A percentile compares a stretch with the other conserved stretches of the same genome.
phyloP scores from a whole-genome alignment of 2,113 vertebrate genomes.

The Gymnobelideus leadbeateri region DNA sequence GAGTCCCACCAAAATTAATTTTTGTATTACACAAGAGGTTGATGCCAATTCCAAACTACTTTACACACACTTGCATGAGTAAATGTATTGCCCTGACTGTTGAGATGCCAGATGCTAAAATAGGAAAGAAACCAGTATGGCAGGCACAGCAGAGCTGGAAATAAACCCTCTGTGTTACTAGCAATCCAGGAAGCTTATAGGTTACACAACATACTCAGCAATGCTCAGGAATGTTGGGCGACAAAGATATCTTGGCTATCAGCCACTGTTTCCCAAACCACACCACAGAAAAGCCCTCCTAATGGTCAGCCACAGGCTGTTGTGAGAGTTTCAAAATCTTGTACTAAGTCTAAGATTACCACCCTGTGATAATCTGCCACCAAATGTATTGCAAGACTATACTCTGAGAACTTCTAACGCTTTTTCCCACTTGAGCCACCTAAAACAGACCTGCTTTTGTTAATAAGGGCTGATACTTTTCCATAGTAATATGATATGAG shows the following conservation, averaged over 20 bases:
- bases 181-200: conserved; percentile 10
- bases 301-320: conserved; percentile 37
- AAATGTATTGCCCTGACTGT: conserved; percentile 19
- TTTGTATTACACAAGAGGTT: background rate
- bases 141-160: background rate
- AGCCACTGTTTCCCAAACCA: background rate
- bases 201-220: background rate
- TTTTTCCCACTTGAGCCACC: conserved; percentile 22
- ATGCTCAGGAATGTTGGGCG: background rate
- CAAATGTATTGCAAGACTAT: background rate
- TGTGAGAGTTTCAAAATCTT: background rate
- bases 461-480: conserved; percentile 43
- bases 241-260: conserved; percentile 12
- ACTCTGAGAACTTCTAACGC: conserved; percentile 19
- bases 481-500: background rate
- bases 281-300: background rate
- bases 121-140: conserved; percentile 6
- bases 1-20: background rate
- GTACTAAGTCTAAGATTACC: background rate
- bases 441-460: background rate
- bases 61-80: background rate
- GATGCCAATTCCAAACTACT: conserved; percentile 18
- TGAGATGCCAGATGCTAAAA: conserved; percentile 47
- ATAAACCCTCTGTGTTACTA: conserved; percentile 27
- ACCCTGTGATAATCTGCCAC: conserved; percentile 19